Evolutionary conservation across 1,140 invertebrate species (phyloP).

Genomic region (Caenorhabditis inopinata): DNA sequence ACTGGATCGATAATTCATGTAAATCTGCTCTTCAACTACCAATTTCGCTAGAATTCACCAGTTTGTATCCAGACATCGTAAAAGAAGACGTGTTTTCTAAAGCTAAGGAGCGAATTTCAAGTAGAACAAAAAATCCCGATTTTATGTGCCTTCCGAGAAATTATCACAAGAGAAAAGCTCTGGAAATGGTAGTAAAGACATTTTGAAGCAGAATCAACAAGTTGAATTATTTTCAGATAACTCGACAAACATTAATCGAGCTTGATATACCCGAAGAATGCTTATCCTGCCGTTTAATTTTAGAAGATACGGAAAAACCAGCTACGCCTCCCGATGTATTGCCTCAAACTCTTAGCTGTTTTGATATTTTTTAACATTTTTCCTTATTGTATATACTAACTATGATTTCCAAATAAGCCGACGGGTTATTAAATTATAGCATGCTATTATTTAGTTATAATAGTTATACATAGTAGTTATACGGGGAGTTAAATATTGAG

Average conservation of each 20-base stretch:
- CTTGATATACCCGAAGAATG: background rate
- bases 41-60: background rate
- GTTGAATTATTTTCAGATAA: background rate
- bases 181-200: slow-evolving; percentile 21
- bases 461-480: too few relatives aligned
- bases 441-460: too few relatives aligned
- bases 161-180: slow-evolving; percentile 27
- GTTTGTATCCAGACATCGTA: background rate
- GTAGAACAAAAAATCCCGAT: background rate
- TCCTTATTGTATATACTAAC: too few relatives aligned
- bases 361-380: too few relatives aligned
- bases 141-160: background rate
- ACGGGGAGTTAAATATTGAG: too few relatives aligned
- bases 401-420: too few relatives aligned
- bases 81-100: background rate
- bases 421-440: too few relatives aligned
- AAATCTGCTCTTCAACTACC: background rate
- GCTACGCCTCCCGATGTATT: background rate
- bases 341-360: too few relatives aligned
- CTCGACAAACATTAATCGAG: background rate
- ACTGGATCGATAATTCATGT: background rate
- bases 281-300: background rate
- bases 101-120: background rate
- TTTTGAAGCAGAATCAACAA: background rate
- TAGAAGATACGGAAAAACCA: background rate